Evolutionary conservation across 2,888 invertebrate genomes (phyloP).

Genomic region (Phragmatobia fuliginosa): DNA sequence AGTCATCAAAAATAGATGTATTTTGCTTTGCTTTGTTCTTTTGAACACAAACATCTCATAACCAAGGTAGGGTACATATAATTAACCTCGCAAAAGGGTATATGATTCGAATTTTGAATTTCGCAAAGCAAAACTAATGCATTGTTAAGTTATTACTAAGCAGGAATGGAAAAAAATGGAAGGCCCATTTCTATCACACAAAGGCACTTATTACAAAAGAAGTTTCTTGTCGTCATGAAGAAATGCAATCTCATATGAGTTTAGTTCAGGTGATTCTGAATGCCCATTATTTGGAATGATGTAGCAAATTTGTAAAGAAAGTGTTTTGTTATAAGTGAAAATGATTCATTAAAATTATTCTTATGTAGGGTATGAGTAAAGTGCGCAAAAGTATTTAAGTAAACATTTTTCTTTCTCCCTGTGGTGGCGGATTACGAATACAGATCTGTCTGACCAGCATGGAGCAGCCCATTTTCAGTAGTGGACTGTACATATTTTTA

Average conservation of each 20-base stretch:
- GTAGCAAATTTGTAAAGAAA: neutral
- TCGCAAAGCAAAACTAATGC: neutral
- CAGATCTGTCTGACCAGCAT: no score
- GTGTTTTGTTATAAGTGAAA: neutral
- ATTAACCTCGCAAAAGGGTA: neutral
- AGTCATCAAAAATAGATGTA: no score
- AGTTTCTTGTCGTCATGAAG: neutral
- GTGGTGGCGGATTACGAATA: no score
- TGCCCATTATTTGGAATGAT: slow-evolving; percentile 14
- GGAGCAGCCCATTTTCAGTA: no score
- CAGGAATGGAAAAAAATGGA: no score
- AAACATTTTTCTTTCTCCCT: no score
- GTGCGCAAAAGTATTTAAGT: neutral
- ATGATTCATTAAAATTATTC: neutral
- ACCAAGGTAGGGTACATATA: no score
- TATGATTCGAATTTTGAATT: neutral
- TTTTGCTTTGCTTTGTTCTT: no score
- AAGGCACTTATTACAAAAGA: slow-evolving; percentile 2
- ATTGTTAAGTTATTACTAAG: neutral
- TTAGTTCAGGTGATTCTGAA: neutral
- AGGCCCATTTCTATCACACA: neutral
- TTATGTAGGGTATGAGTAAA: neutral
- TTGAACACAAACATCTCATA: no score
- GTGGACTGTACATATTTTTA: no score
- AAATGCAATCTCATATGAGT: slow-evolving; percentile 1